A percentile compares a stretch with the other conserved stretches of the same genome.
Conservation (phyloP, 2,113 vertebrate species). For the Myanophis thanlyinensis region DNA sequence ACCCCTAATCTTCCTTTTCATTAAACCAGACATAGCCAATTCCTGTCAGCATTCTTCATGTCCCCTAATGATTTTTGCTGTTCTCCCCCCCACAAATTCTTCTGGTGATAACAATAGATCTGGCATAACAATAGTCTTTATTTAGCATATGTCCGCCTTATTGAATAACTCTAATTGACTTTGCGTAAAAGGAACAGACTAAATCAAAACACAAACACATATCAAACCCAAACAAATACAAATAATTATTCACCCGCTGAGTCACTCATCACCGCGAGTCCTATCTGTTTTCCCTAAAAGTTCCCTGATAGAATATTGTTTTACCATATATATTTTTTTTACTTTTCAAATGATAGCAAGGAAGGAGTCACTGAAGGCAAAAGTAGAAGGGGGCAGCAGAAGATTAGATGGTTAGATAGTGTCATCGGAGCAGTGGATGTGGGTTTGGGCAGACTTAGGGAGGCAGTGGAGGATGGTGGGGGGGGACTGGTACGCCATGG, state of each 20-base stretch:
- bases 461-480: too few relatives aligned
- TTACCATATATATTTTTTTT: not conserved
- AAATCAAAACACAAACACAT: not conserved
- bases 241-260: not conserved
- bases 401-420: too few relatives aligned
- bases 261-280: not conserved
- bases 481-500: too few relatives aligned
- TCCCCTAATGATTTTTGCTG: not conserved
- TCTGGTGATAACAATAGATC: not conserved
- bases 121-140: not conserved
- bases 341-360: not conserved
- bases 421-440: too few relatives aligned
- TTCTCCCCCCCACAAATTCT: not conserved
- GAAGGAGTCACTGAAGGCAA: not conserved
- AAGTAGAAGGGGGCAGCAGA: too few relatives aligned
- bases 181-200: not conserved
- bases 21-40: too few relatives aligned
- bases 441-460: too few relatives aligned
- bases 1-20: not conserved
- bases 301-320: not conserved
- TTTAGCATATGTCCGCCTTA: not conserved
- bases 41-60: not conserved
- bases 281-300: not conserved
- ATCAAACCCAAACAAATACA: not conserved
- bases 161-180: not conserved